Base-by-base conservation (phyloP, 2,888 invertebrate species). In the Camptogramma bilineatum region DNA sequence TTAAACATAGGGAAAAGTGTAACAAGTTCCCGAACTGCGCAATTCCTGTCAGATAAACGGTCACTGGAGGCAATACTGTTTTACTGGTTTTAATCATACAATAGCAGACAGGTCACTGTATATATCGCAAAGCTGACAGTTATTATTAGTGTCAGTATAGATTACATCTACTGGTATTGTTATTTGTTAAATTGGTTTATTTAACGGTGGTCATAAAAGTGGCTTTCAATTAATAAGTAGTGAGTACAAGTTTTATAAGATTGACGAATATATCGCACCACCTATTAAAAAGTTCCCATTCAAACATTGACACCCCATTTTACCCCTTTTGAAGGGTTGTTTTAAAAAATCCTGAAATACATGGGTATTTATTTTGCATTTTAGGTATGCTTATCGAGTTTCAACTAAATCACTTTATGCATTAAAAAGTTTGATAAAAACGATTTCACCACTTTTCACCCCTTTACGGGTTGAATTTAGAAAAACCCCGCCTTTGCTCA, bases 31-130 rank as follows among this genome's bases (percentile, higher is more conserved):
- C 56, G 53, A 79, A 83, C 84, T 89, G 87, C 90, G 90, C 82
- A 90, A 82, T 88, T 81, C 73, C 69, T 69, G 69, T 46, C 28
- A 79, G 90, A 91, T 91, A 91, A 90, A 84, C 85, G 87, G 85
- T 86, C 87, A 88, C 74, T 77, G 83, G 83, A 83, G 81, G 82
- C 83, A 82, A 77, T 74, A 64, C 62, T 52, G 58, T 62, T 69
- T 70, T 28, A 28, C 28, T 28, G 28, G 28, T 28, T n/a, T 65
- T 62, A 70, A 73, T 74, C 71, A 64, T 57, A 59, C 48, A 60
- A 62, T 67, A 61, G 56, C 67, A 69, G 65, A 68, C 64, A 65
- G 62, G 65, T 66, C 55, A 67, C 66, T 71, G 59, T 59, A 54
- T 64, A 52, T 48, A 64, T 54, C 28, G 46, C 51, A 64, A 52